A percentile compares a stretch with the other conserved stretches of the same genome.
These are phyloP conservation scores for Apeltes quadracus DNA, from an alignment of 2,113 vertebrate species.

Conservation along the genomic window DNA sequence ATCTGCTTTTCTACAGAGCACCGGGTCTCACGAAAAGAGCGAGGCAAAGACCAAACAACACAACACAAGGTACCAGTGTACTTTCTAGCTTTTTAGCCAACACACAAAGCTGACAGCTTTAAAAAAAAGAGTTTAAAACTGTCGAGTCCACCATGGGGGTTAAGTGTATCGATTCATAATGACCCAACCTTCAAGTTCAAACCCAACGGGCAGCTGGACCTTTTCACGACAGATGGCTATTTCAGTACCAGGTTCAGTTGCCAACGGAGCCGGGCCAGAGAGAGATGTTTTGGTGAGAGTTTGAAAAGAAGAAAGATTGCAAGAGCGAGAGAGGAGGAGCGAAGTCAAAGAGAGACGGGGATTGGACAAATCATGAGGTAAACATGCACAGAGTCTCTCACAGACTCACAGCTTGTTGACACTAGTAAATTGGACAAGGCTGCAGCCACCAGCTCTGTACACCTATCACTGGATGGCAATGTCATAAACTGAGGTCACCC, in stretches of 20 bases:
- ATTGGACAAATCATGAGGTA: constrained; percentile 32
- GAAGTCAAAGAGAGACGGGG: neutral
- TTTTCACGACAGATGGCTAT: constrained; percentile 23
- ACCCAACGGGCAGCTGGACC: constrained; percentile 20
- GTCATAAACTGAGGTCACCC: constrained; percentile 5
- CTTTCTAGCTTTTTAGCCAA: constrained; percentile 20
- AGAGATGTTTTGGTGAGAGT: constrained; percentile 14
- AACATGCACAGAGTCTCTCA: constrained; percentile 49
- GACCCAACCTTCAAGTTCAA: constrained; percentile 23
- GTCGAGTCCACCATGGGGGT: too few species aligned
- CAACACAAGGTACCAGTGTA: neutral
- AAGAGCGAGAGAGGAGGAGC: neutral
- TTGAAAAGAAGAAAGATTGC: constrained; percentile 1
- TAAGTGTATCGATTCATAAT: constrained; percentile 21
- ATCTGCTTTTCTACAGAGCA: constrained; percentile 7
- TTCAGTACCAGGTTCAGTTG: constrained; percentile 19
- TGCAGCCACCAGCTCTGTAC: constrained; percentile 13
- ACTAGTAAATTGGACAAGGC: constrained; percentile 49
- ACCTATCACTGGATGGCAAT: constrained; percentile 20
- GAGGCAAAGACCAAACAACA: constrained; percentile 18
- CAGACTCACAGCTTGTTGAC: constrained; percentile 38
- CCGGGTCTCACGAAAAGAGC: neutral
- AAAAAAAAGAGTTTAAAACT: too few species aligned
- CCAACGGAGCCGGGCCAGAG: neutral
- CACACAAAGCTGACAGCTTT: constrained; percentile 42